Base-by-base conservation (phyloP, 2,888 invertebrate genomes). In the Drosophila pegasa region DNA sequence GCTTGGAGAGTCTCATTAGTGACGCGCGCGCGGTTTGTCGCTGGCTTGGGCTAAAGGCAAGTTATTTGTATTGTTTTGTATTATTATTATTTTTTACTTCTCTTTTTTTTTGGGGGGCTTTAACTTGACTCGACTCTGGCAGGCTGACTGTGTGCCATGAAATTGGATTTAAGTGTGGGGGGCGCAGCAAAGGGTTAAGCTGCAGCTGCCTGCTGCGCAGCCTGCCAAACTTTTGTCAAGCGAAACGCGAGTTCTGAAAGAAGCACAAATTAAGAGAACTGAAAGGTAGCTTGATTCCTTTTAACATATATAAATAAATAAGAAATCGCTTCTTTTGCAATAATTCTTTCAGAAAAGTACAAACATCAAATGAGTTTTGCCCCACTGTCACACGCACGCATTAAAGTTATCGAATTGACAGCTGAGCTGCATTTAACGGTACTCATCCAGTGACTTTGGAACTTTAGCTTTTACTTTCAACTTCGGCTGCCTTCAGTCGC, bases 1-100 rank as follows among this genome's bases (percentile, higher is more conserved):
- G 83, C 82, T 82, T 88, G 67, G 67, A 86, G 82, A 72, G 88
- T 88, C 88, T 82, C 82, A 82, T 82, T 82, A 88, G 83, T 59
- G 84, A 80, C 57, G 79, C 76, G 69, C 71, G 74, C 74, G 78
- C 73, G 65, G 62, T 62, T 77, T 71, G 59, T 37, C 43, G 57
- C 43, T 63, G 40, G 48, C 25, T 41, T 35, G 43, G 55, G 43
- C 3, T 12, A 18, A 57, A 62, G 59, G 68, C 74, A 62, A 63
- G 65, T 81, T 87, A 65, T 65, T 80, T 84, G 78, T 62, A 63
- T 70, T 52, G 67, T 66, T 72, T 50, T 52, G 27, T 60, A 38
- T 35, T 56, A 10, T 29, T 33, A 40, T 63, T 41, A 72, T 75
- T 59, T 51, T 80, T 72, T 64, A 51, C 51, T 71, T 78, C n/a